phyloP scores from a whole-genome alignment of 2,797 vertebrate species.

The Sebastes taczanowskii region DNA sequence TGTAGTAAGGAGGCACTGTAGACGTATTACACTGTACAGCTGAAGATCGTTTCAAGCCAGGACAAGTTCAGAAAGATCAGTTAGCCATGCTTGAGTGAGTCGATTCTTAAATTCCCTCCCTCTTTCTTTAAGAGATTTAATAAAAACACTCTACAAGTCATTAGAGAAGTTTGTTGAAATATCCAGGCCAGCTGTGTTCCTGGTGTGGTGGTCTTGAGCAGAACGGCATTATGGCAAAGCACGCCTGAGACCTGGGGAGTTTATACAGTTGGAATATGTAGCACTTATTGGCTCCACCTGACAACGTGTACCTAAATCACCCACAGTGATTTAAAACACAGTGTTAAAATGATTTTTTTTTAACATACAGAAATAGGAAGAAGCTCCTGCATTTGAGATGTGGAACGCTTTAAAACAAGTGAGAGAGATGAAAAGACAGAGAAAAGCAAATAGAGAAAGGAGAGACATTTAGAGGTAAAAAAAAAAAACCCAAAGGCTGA shows the following conservation, averaged over 20 bases:
- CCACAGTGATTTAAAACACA: constrained; percentile 29
- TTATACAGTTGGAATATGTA: constrained; percentile 60
- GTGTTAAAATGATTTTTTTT: not conserved
- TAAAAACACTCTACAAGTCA: constrained; percentile 28
- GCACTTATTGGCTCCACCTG: constrained; percentile 22
- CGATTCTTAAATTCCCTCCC: not conserved
- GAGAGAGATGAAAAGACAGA: not conserved
- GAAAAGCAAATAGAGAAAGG: not conserved
- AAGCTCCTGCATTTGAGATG: not conserved
- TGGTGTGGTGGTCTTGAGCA: constrained; percentile 3
- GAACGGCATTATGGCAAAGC: constrained; percentile 31
- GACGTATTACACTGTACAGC: not conserved
- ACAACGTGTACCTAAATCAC: constrained; percentile 28
- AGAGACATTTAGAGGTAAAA: not conserved
- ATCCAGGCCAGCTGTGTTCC: constrained; percentile 33
- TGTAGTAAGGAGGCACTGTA: not conserved
- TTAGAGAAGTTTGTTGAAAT: constrained; percentile 36
- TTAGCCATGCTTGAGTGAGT: not conserved
- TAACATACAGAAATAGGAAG: not conserved
- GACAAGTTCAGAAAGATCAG: constrained; percentile 21
- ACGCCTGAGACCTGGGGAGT: constrained; percentile 45
- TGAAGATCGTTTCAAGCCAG: constrained; percentile 26
- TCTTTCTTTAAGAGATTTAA: constrained; percentile 15
- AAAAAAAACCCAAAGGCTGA: not conserved
- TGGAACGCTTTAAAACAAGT: not conserved